Evolutionary conservation across 1,140 invertebrate species (phyloP).

Genomic region (Harpegnathos saltator): DNA sequence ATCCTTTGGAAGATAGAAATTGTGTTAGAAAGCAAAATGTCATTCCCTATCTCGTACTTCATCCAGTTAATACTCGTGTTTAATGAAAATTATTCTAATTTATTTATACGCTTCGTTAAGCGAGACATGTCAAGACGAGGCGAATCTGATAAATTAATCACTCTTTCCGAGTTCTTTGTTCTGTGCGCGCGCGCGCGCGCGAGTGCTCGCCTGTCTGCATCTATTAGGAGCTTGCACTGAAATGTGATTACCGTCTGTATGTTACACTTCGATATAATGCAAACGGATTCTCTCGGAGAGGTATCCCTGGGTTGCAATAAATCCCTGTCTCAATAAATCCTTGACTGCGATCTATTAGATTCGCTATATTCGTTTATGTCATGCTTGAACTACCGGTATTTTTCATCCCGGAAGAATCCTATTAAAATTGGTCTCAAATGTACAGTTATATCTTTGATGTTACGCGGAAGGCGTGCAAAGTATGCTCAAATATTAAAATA

Average conservation of each 20-base stretch:
- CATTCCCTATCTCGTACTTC: not conserved
- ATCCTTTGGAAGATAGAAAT: not conserved
- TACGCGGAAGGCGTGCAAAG: not conserved
- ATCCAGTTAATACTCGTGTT: not conserved
- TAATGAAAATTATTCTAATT: slow-evolving; percentile 7
- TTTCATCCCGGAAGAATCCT: slow-evolving; percentile 31
- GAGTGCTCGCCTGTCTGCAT: too few relatives aligned
- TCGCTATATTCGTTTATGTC: slow-evolving; percentile 25
- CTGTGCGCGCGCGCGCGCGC: too few relatives aligned
- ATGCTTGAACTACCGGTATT: slow-evolving; percentile 40
- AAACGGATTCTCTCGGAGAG: slow-evolving; percentile 42
- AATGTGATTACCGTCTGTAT: slow-evolving; percentile 40
- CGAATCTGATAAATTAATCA: slow-evolving; percentile 54
- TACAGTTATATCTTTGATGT: not conserved
- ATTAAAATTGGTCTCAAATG: slow-evolving; percentile 61
- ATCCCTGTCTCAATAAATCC: slow-evolving; percentile 65
- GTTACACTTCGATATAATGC: slow-evolving; percentile 57
- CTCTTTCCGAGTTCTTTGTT: slow-evolving; percentile 3
- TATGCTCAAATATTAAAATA: not conserved
- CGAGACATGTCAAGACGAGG: not conserved
- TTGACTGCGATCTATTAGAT: slow-evolving; percentile 36
- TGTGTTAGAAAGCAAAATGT: not conserved
- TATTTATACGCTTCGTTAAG: slow-evolving; percentile 6
- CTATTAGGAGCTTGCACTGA: slow-evolving; percentile 16
- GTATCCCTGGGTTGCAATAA: slow-evolving; percentile 45